These are phyloP conservation scores for Myrmophylax atrothorax DNA, from an alignment of 2,113 vertebrate species.

Conservation along the genomic window DNA sequence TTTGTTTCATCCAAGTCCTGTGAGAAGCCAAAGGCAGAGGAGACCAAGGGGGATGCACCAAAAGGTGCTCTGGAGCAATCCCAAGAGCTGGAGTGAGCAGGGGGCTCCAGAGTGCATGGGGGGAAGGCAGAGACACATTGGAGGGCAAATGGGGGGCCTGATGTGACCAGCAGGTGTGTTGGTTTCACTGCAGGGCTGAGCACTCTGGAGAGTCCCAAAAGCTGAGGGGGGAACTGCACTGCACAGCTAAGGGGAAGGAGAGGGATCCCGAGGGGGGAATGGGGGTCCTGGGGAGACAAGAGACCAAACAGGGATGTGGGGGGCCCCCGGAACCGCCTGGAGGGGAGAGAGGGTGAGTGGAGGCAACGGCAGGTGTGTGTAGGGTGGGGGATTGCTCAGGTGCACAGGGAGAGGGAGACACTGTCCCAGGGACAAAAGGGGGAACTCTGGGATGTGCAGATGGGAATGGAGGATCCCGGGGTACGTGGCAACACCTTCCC, in stretches of 20 bases:
- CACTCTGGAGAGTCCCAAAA: neutral
- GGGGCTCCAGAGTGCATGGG: neutral
- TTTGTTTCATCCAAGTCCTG: neutral
- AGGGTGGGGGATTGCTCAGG: no score
- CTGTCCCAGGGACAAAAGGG: neutral
- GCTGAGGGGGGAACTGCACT: neutral
- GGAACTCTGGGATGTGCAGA: rapidly evolving
- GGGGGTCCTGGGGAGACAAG: neutral
- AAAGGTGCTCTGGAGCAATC: no score
- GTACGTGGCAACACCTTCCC: neutral
- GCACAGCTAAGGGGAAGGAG: no score
- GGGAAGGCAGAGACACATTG: neutral
- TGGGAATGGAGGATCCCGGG: neutral
- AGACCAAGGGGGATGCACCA: no score
- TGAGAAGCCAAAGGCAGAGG: neutral
- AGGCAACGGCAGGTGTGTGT: neutral
- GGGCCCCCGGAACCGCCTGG: neutral
- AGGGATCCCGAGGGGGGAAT: neutral
- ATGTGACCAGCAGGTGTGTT: neutral
- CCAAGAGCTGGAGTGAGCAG: neutral
- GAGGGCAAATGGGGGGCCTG: neutral
- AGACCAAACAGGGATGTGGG: neutral
- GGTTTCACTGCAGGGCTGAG: neutral
- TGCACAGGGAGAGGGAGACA: neutral
- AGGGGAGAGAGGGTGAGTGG: neutral